A percentile compares a stretch with the other conserved stretches of the same genome.
These are phyloP conservation scores for Cyaniris semiargus DNA, from an alignment of 2,888 invertebrate species.

Conservation along the genomic window DNA sequence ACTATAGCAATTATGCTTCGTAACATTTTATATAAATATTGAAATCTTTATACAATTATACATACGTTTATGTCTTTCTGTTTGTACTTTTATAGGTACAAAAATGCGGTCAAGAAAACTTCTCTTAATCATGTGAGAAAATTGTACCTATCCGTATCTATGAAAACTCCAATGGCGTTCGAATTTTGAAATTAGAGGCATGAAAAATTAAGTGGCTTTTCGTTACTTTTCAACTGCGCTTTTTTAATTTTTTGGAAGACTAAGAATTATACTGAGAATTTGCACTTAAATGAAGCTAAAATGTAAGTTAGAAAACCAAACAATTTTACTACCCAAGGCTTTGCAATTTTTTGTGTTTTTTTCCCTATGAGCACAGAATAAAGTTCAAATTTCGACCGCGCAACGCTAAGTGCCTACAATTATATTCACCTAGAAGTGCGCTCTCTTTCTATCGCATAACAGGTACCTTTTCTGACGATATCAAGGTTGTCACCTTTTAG, in stretches of 20 bases:
- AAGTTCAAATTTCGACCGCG: too few species aligned
- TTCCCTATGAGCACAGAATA: constrained; percentile 3
- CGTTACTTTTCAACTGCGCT: not conserved
- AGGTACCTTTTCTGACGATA: too few species aligned
- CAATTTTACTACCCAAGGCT: not conserved
- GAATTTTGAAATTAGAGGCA: not conserved
- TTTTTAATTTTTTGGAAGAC: not conserved
- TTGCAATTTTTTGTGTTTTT: not conserved
- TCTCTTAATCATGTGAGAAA: constrained; percentile 32
- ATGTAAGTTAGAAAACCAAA: not conserved
- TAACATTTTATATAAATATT: constrained; percentile 34
- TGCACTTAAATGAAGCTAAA: not conserved
- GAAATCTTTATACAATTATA: constrained; percentile 34
- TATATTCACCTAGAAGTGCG: too few species aligned
- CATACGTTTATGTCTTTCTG: constrained; percentile 31
- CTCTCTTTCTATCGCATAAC: too few species aligned
- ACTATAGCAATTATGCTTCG: constrained; percentile 30
- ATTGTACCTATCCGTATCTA: constrained; percentile 29
- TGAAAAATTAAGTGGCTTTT: not conserved
- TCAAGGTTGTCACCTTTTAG: too few species aligned
- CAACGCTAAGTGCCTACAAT: too few species aligned
- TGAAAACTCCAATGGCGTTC: not conserved
- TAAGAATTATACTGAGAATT: not conserved
- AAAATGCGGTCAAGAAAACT: constrained; percentile 37
- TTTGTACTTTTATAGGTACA: constrained; percentile 44